A percentile compares a stretch with the other conserved stretches of the same genome.
phyloP scores from a whole-genome alignment of 2,888 invertebrate genomes.

The Rhorus exstirpatorius region DNA sequence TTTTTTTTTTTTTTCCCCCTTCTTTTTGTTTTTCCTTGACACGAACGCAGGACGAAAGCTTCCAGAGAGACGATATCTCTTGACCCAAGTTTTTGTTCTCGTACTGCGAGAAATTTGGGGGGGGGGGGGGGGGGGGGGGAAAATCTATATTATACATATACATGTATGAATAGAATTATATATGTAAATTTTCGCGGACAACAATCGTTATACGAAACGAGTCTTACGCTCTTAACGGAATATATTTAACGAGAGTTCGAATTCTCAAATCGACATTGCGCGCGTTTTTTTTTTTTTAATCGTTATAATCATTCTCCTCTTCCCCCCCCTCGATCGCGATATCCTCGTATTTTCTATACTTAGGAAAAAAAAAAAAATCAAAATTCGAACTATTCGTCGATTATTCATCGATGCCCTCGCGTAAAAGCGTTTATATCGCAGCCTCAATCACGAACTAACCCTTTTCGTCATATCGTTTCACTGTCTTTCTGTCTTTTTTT shows the following conservation, averaged over 20 bases:
- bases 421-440: neutral
- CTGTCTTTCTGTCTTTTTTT: neutral
- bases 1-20: conserved; percentile 65
- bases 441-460: neutral
- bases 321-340: neutral
- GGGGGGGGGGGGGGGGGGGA: too few species aligned
- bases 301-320: too few species aligned
- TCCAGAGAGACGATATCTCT: conserved; percentile 34
- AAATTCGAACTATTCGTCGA: neutral
- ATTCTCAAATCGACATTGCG: conserved; percentile 16
- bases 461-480: neutral
- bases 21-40: conserved; percentile 67
- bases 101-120: conserved; percentile 28
- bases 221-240: conserved; percentile 20
- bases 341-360: conserved; percentile 14
- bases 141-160: conserved; percentile 21
- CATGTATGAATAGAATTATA: conserved; percentile 11
- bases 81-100: conserved; percentile 50
- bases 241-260: conserved; percentile 21
- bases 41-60: conserved; percentile 55
- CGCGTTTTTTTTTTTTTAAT: conserved; percentile 27
- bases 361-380: neutral
- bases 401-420: neutral
- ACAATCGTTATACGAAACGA: conserved; percentile 11
- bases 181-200: conserved; percentile 41